Conservation (phyloP, 1,140 invertebrate genomes). For the Neodiprion lecontei region DNA sequence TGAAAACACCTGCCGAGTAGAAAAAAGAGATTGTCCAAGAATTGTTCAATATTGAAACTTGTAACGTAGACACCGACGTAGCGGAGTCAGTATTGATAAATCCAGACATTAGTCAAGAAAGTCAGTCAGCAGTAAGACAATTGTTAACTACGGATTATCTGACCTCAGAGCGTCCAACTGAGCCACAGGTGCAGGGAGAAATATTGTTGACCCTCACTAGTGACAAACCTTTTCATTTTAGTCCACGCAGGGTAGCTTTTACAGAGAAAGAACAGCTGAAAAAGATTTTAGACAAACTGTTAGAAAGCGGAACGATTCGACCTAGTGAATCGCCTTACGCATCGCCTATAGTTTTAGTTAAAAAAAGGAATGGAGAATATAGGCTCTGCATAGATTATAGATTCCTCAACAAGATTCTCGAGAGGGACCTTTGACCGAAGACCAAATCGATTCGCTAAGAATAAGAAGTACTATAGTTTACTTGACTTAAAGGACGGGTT, state of each 20-base stretch:
- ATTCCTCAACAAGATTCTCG: slow-evolving; percentile 32
- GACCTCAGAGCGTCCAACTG: slow-evolving; percentile 5
- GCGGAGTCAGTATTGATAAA: slow-evolving; percentile 1
- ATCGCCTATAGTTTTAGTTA: slow-evolving; percentile 41
- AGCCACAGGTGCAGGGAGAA: slow-evolving; percentile 12
- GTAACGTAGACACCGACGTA: background rate
- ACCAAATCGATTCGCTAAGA: slow-evolving; percentile 39
- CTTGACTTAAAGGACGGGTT: slow-evolving; percentile 38
- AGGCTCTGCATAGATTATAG: slow-evolving; percentile 39
- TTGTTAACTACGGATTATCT: slow-evolving; percentile 14
- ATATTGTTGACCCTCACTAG: slow-evolving; percentile 25
- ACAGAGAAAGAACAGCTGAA: slow-evolving; percentile 32
- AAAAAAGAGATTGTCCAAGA: slow-evolving; percentile 17
- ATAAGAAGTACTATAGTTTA: slow-evolving; percentile 32
- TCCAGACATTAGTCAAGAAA: slow-evolving; percentile 16
- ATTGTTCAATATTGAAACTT: slow-evolving; percentile 13
- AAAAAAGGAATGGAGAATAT: slow-evolving; percentile 36
- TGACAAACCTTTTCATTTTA: slow-evolving; percentile 30
- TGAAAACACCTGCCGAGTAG: slow-evolving; percentile 9
- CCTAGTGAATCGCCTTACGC: slow-evolving; percentile 40
- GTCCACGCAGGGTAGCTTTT: slow-evolving; percentile 33
- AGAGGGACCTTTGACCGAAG: slow-evolving; percentile 57
- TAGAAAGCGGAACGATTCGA: slow-evolving; percentile 33
- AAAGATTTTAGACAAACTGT: slow-evolving; percentile 35
- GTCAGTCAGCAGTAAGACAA: slow-evolving; percentile 1